Evolutionary conservation across 2,888 invertebrate genomes (phyloP).

Genomic region (Smittia sp.): DNA sequence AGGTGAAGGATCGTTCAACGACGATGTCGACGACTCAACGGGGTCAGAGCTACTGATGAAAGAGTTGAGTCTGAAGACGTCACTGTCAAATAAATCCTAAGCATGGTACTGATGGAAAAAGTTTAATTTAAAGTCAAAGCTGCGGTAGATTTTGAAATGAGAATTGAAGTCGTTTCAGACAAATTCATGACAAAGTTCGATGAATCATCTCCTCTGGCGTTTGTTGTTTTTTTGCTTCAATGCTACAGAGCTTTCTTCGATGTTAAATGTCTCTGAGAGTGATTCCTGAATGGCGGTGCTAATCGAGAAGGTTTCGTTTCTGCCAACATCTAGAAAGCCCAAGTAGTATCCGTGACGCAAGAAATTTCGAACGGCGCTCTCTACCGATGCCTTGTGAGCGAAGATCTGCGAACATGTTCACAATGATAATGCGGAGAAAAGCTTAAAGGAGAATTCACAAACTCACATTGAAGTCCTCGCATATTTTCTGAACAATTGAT

Average conservation of each 20-base stretch:
- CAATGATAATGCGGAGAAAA: neutral
- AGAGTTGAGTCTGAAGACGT: no score
- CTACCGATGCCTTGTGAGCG: neutral
- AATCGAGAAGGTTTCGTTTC: neutral
- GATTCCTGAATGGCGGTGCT: neutral
- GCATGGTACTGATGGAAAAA: no score
- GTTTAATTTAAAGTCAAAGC: no score
- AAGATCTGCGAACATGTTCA: slow-evolving; percentile 4
- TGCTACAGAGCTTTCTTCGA: neutral
- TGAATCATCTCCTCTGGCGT: neutral
- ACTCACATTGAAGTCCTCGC: slow-evolving; percentile 22
- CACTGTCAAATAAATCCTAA: no score
- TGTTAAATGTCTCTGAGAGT: neutral
- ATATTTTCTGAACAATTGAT: slow-evolving; percentile 31
- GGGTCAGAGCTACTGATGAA: no score
- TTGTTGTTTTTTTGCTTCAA: neutral
- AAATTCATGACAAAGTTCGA: no score
- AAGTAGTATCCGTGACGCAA: neutral
- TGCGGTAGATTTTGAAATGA: no score
- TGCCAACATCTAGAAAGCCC: slow-evolving; percentile 8
- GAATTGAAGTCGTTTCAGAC: no score
- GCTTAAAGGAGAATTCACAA: neutral
- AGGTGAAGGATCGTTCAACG: neutral
- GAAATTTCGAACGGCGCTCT: neutral
- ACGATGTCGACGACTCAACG: no score